Percentiles rank a stretch among this genome's conserved stretches.
phyloP scores from a whole-genome alignment of 2,797 vertebrate genomes.

The Pagetopsis macropterus region DNA sequence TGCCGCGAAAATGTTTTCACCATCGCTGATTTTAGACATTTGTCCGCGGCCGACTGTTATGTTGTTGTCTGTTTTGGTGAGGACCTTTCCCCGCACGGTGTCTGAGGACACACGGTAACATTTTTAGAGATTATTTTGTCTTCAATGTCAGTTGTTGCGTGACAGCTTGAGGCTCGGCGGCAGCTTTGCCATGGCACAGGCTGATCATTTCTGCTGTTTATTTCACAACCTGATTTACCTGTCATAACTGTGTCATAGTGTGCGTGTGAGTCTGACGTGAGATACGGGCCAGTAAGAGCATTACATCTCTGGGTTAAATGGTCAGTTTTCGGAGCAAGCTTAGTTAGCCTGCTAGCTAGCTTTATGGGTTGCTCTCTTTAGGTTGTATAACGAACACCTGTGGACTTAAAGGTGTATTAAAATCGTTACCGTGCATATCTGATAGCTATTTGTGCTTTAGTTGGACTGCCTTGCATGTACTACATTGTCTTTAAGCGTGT shows the following conservation, averaged over 20 bases:
- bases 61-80: constrained; percentile 15
- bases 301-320: constrained; percentile 56
- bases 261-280: not conserved
- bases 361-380: constrained; percentile 54
- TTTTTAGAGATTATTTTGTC: constrained; percentile 62
- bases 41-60: not conserved
- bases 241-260: constrained; percentile 14
- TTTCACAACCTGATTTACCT: constrained; percentile 4
- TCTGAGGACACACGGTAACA: constrained; percentile 42
- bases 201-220: constrained; percentile 22
- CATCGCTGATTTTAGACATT: constrained; percentile 53
- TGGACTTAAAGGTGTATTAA: constrained; percentile 58
- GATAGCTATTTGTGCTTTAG: not conserved
- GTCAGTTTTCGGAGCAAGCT: constrained; percentile 69
- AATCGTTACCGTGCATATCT: not conserved
- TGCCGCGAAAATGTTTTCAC: constrained; percentile 80
- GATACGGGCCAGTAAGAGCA: constrained; percentile 27
- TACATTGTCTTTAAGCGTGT: constrained; percentile 15
- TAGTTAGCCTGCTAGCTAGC: constrained; percentile 78
- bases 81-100: constrained; percentile 30
- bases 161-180: constrained; percentile 74
- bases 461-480: not conserved
- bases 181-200: constrained; percentile 41
- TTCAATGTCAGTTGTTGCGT: constrained; percentile 80
- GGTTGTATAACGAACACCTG: constrained; percentile 81